Evolutionary conservation across 2,888 invertebrate genomes (phyloP).

Genomic region (Pammene aurita): DNA sequence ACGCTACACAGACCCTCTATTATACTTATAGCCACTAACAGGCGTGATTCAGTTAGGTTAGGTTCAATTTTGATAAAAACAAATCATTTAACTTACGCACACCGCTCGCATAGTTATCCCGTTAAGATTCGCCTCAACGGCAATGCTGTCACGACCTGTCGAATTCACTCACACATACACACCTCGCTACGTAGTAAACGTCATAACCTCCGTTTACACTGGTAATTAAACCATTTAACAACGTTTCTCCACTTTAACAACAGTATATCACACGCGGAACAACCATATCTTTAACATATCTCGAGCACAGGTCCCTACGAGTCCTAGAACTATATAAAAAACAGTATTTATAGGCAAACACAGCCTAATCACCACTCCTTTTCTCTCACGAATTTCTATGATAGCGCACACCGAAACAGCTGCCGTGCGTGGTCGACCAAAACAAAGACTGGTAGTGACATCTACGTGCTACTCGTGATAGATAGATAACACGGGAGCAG

Average conservation of each 20-base stretch:
- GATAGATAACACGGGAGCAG: not conserved
- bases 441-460: slow-evolving; percentile 75
- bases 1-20: slow-evolving; percentile 51
- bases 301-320: slow-evolving; percentile 60
- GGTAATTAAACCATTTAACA: slow-evolving; percentile 72
- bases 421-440: slow-evolving; percentile 78
- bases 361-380: slow-evolving; percentile 83
- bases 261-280: slow-evolving; percentile 66
- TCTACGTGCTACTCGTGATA: slow-evolving; percentile 51
- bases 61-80: slow-evolving; percentile 45
- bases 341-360: slow-evolving; percentile 74
- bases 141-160: slow-evolving; percentile 68
- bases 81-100: slow-evolving; percentile 51
- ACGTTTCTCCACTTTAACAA: slow-evolving; percentile 66
- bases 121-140: slow-evolving; percentile 81
- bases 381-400: slow-evolving; percentile 81
- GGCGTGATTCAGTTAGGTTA: slow-evolving; percentile 67
- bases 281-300: slow-evolving; percentile 64
- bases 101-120: slow-evolving; percentile 72
- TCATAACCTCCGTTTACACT: slow-evolving; percentile 79
- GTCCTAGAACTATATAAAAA: slow-evolving; percentile 75
- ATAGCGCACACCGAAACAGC: slow-evolving; percentile 74
- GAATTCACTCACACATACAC: slow-evolving; percentile 71
- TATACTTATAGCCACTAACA: slow-evolving; percentile 45
- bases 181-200: slow-evolving; percentile 75